phyloP scores from a whole-genome alignment of 2,113 vertebrate species.

The Lipophrys pholis region DNA sequence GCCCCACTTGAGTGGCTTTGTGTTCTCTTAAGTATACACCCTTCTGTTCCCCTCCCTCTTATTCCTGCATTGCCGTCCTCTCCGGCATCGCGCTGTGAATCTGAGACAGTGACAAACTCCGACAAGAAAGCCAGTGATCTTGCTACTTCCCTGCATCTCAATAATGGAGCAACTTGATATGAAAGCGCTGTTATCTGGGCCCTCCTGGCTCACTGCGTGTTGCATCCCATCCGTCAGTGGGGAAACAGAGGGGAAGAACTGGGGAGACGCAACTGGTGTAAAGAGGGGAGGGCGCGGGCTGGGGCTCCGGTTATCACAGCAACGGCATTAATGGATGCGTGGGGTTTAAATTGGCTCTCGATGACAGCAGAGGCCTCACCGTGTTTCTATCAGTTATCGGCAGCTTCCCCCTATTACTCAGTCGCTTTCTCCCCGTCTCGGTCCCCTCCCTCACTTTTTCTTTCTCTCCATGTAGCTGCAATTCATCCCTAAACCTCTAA shows the following conservation, averaged over 20 bases:
- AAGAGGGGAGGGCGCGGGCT: slow-evolving; percentile 7
- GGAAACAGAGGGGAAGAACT: slow-evolving; percentile 62
- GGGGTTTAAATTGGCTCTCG: slow-evolving; percentile 72
- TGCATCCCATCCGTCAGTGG: slow-evolving; percentile 86
- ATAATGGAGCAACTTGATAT: slow-evolving; percentile 83
- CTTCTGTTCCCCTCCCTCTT: slow-evolving; percentile 47
- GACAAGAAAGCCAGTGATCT: slow-evolving; percentile 86
- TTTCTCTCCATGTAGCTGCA: slow-evolving; percentile 30
- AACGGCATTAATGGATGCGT: slow-evolving; percentile 73
- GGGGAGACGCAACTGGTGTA: slow-evolving; percentile 10
- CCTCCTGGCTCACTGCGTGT: slow-evolving; percentile 79
- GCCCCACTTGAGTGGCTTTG: slow-evolving; percentile 63
- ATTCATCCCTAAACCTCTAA: slow-evolving; percentile 55
- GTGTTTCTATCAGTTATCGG: slow-evolving; percentile 68
- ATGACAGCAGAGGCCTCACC: slow-evolving; percentile 65
- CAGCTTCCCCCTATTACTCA: slow-evolving; percentile 56
- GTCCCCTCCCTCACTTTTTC: slow-evolving; percentile 24
- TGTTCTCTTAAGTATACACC: slow-evolving; percentile 50
- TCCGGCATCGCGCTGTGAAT: slow-evolving; percentile 79
- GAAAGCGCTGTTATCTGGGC: slow-evolving; percentile 83
- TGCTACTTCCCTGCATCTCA: slow-evolving; percentile 84
- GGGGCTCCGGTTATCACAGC: slow-evolving; percentile 63
- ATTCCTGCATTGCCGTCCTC: slow-evolving; percentile 77
- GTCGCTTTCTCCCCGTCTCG: slow-evolving; percentile 36
- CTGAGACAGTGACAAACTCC: slow-evolving; percentile 85